These are phyloP conservation scores for Pterophyllum scalare DNA, from an alignment of 2,113 vertebrate species.

Conservation along the genomic window DNA sequence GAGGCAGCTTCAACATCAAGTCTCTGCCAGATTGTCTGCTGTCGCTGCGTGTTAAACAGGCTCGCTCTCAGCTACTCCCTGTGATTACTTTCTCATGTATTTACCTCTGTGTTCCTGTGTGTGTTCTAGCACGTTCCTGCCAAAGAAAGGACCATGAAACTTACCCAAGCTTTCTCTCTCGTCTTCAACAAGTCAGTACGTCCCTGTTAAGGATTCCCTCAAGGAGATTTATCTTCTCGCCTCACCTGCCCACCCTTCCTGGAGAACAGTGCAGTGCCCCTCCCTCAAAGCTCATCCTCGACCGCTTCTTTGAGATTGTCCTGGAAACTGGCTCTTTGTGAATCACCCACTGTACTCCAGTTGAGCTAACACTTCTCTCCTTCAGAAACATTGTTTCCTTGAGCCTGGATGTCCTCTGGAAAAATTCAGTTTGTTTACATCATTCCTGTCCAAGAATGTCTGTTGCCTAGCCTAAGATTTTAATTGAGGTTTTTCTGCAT, in stretches of 20 bases:
- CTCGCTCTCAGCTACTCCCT: neutral
- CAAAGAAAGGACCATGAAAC: neutral
- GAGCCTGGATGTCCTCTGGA: too few species aligned
- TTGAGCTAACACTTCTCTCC: neutral
- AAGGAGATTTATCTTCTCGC: neutral
- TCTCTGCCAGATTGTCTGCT: too few species aligned
- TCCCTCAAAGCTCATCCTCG: neutral
- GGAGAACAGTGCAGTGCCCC: accelerated
- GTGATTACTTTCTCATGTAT: neutral
- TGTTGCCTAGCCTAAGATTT: too few species aligned
- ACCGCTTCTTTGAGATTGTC: neutral
- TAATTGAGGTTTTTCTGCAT: too few species aligned
- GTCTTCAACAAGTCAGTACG: neutral
- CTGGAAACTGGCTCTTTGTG: neutral
- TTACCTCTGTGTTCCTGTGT: neutral
- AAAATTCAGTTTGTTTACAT: too few species aligned
- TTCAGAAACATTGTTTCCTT: too few species aligned
- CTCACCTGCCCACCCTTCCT: neutral
- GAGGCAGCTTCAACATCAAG: neutral
- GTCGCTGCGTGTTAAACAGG: too few species aligned
- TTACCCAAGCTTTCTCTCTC: neutral
- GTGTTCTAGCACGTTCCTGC: too few species aligned
- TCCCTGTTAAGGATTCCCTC: neutral
- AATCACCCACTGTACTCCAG: neutral
- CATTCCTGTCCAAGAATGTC: too few species aligned